Percentiles rank a stretch among this genome's conserved stretches.
Conservation (phyloP, 1,140 invertebrate species). For the Bombus sylvicola region DNA sequence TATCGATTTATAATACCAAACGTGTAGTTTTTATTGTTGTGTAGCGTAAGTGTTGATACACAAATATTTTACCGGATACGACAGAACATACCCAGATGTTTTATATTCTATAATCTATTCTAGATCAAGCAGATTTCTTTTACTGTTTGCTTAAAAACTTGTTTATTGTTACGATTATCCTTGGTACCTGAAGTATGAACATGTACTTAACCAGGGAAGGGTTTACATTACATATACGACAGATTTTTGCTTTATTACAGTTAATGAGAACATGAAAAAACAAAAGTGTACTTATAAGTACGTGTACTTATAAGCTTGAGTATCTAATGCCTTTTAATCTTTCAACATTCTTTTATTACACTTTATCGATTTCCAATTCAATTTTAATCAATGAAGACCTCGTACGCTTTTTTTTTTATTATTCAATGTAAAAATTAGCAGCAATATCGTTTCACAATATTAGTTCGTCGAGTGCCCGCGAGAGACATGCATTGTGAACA, state of each 20-base stretch:
- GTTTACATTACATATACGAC: not conserved
- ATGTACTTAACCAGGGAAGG: slow-evolving; percentile 52
- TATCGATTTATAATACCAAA: slow-evolving; percentile 53
- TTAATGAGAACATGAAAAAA: not conserved
- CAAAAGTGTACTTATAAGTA: not conserved
- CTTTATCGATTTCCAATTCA: not conserved
- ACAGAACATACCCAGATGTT: slow-evolving; percentile 28
- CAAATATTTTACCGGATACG: slow-evolving; percentile 28
- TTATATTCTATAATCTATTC: slow-evolving; percentile 33
- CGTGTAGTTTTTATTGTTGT: slow-evolving; percentile 35
- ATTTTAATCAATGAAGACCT: not conserved
- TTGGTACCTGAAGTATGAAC: slow-evolving; percentile 43
- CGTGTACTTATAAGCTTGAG: not conserved
- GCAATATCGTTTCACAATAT: not conserved
- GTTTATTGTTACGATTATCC: slow-evolving; percentile 39
- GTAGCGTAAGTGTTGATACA: slow-evolving; percentile 43
- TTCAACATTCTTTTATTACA: not conserved
- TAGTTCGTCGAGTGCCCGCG: not conserved
- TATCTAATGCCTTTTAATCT: not conserved
- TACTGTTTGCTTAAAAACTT: slow-evolving; percentile 18
- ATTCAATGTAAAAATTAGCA: not conserved
- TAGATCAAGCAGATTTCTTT: not conserved
- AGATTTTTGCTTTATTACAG: not conserved
- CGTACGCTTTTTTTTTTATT: not conserved
- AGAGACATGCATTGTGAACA: slow-evolving; percentile 60